These are phyloP conservation scores for Illadopsis cleaveri DNA, from an alignment of 2,113 vertebrate species.

Conservation along the genomic window DNA sequence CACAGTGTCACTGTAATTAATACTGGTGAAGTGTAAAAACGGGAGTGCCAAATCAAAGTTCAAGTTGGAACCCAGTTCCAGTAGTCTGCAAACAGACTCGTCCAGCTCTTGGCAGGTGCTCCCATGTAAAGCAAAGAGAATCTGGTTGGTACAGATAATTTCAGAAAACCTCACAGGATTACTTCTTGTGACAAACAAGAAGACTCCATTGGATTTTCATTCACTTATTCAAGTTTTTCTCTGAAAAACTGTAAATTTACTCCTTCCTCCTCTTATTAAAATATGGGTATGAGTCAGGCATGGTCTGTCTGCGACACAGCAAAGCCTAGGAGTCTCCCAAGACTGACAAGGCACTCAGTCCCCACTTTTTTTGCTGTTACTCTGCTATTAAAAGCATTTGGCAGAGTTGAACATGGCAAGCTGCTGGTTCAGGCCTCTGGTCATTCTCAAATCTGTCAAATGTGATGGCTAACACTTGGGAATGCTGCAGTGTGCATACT, in stretches of 20 bases:
- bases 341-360: background rate
- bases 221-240: background rate
- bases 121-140: background rate
- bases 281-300: accelerated
- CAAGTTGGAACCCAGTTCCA: background rate
- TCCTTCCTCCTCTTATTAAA: background rate
- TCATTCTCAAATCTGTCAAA: background rate
- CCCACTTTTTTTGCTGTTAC: background rate
- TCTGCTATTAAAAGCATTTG: background rate
- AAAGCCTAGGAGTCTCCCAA: background rate
- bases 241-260: background rate
- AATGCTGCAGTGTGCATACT: background rate
- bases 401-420: background rate
- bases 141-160: background rate
- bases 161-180: background rate
- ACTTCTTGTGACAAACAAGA: background rate
- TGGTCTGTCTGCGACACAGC: background rate
- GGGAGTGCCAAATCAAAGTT: background rate
- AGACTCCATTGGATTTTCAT: background rate
- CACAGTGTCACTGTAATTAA: background rate
- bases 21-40: background rate
- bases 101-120: background rate
- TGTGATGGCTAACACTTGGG: background rate
- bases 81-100: background rate
- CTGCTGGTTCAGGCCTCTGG: background rate